Evolutionary conservation across 2,888 invertebrate species (phyloP).

Genomic region (Criorhina ranunculi): DNA sequence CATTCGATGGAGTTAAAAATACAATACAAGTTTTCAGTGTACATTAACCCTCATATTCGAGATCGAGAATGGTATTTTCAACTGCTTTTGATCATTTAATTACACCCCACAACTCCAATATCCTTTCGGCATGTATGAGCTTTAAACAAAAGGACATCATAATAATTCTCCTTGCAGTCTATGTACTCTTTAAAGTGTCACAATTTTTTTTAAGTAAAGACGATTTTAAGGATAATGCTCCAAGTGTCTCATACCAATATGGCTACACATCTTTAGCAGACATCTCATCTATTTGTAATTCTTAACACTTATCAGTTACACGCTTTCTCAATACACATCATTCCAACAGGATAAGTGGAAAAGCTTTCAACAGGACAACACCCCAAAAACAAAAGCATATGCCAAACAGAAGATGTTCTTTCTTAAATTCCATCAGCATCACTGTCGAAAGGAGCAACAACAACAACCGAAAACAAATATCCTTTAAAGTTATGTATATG

Average conservation of each 20-base stretch:
- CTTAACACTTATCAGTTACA: slow-evolving; percentile 15
- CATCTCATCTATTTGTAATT: neutral
- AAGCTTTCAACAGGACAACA: neutral
- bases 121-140: too few relatives aligned
- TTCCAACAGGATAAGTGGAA: slow-evolving; percentile 15
- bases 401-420: slow-evolving; percentile 14
- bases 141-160: too few relatives aligned
- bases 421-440: slow-evolving; percentile 13
- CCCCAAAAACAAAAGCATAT: slow-evolving; percentile 28
- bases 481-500: slow-evolving; percentile 66
- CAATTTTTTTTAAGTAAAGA: neutral
- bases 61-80: too few relatives aligned
- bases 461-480: slow-evolving; percentile 47
- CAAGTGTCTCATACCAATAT: neutral
- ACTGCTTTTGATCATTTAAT: too few relatives aligned
- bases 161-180: too few relatives aligned
- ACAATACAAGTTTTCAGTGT: too few relatives aligned
- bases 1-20: too few relatives aligned
- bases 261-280: neutral
- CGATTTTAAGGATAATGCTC: neutral
- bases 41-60: too few relatives aligned
- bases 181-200: neutral
- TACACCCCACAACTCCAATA: too few relatives aligned
- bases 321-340: slow-evolving; percentile 2
- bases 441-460: slow-evolving; percentile 16